Conservation (phyloP, 1,140 invertebrate genomes). For the Zaprionus tsacasi region DNA sequence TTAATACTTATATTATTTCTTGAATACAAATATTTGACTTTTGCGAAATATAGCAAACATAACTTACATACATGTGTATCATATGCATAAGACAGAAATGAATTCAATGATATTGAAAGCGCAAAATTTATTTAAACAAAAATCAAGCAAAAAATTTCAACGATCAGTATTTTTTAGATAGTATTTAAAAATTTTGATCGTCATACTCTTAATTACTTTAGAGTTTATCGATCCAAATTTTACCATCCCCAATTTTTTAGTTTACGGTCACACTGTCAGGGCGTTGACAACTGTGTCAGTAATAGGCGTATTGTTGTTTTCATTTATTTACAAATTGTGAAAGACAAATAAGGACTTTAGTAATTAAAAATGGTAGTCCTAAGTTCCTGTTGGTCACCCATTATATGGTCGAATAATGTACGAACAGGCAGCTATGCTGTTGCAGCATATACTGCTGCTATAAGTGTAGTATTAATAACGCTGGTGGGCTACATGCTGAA, state of each 20-base stretch:
- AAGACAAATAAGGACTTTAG: conserved; percentile 14
- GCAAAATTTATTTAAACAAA: neutral
- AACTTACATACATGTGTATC: too few relatives aligned
- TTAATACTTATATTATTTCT: too few relatives aligned
- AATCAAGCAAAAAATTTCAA: too few relatives aligned
- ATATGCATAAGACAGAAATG: neutral
- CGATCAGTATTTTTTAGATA: conserved; percentile 2
- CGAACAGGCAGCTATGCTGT: conserved; percentile 91
- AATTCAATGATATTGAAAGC: neutral
- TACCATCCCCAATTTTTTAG: conserved; percentile 20
- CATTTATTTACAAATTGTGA: conserved; percentile 24
- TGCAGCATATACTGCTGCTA: conserved; percentile 90
- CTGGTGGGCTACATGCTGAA: conserved; percentile 90
- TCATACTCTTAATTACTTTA: neutral
- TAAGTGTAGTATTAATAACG: conserved; percentile 90
- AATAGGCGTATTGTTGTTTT: conserved; percentile 10
- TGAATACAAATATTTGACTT: too few relatives aligned
- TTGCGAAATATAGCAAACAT: too few relatives aligned
- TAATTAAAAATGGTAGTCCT: conserved; percentile 88
- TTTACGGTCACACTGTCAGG: conserved; percentile 35
- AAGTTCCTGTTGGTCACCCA: conserved; percentile 93
- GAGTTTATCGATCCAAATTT: neutral
- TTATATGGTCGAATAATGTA: conserved; percentile 92
- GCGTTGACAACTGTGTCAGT: conserved; percentile 40
- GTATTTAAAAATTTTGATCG: neutral